Evolutionary conservation across 2,113 vertebrate species (phyloP), one percentile per base, ranked within the genome.

Genomic region (Colinus virginianus): DNA sequence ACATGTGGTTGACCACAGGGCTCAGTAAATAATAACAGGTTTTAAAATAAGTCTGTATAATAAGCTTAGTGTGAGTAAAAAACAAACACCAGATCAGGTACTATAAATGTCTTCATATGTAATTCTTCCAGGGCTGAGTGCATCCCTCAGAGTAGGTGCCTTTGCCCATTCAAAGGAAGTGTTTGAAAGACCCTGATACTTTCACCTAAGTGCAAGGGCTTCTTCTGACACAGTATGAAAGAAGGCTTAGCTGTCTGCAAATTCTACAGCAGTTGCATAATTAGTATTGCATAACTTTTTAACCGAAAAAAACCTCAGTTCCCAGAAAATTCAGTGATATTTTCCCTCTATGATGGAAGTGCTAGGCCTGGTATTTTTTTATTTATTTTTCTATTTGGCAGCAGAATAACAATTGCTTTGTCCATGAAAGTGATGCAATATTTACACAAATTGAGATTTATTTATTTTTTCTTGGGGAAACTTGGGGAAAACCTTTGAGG

Each of bases 31-130:
- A 87, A 49, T 79, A 38, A 43, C 26, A 84, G 64, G n/a, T 92
- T 94, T 96, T 84, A 80, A 94, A 96, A 91, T 95, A 92, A 88
- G 30, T 40, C 78, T 83, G 43, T 74, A 51, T 70, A 90, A 75
- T 94, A 94, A 87, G 38, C 38, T 78, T 75, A 61, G 13, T 91
- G 62, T 83, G 79, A 77, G 34, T 48, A 34, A 88, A 92, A 96
- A 91, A 84, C 91, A 92, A 92, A 53, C 2, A 8, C 46, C 74
- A 51, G 51, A 53, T 80, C 78, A 61, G 76, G 32, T 56, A n/a
- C 87, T 96, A 82, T 87, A 94, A 94, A 93, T 77, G 61, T 63
- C 59, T 83, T 85, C 78, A 56, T 63, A 42, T 88, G 68, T 80
- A 87, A 74, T 85, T 75, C 51, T 74, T 89, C 72, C 56, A 0